A percentile compares a stretch with the other conserved stretches of the same genome.
Conservation (phyloP, 2,888 invertebrate genomes). For the Lampropteryx suffumata region DNA sequence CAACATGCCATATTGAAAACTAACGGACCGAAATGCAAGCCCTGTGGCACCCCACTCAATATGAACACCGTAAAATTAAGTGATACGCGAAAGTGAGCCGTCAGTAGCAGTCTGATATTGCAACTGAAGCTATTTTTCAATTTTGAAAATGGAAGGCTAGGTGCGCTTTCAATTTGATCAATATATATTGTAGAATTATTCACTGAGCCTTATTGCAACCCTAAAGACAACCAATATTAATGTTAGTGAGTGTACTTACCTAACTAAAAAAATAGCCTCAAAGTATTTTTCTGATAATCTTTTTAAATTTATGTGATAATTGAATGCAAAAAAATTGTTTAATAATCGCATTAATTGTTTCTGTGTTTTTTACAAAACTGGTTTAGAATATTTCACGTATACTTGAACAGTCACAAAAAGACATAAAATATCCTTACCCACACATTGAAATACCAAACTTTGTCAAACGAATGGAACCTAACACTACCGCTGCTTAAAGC, state of each 20-base stretch:
- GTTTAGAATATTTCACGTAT: no score
- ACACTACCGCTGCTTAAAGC: conserved; percentile 30
- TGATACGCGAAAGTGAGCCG: conserved; percentile 38
- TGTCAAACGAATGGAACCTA: conserved; percentile 34
- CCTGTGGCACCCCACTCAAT: conserved; percentile 45
- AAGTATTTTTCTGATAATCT: no score
- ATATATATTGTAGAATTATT: conserved; percentile 15
- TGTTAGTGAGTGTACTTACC: no score
- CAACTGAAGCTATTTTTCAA: conserved; percentile 21
- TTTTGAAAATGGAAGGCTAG: conserved; percentile 4
- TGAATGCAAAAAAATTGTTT: no score
- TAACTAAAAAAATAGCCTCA: no score
- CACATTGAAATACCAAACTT: conserved; percentile 28
- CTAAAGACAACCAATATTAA: no score
- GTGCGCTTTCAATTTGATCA: conserved; percentile 2
- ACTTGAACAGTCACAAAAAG: not conserved
- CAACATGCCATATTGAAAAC: conserved; percentile 53
- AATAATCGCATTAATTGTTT: not conserved
- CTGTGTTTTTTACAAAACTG: no score
- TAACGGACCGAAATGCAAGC: conserved; percentile 39
- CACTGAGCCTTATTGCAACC: no score
- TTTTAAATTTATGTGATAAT: no score
- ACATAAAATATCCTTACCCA: conserved; percentile 1
- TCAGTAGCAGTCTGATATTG: conserved; percentile 30
- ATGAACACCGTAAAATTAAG: conserved; percentile 55